Conservation (phyloP, 2,888 invertebrate species). For the Cephus nigrinus region DNA sequence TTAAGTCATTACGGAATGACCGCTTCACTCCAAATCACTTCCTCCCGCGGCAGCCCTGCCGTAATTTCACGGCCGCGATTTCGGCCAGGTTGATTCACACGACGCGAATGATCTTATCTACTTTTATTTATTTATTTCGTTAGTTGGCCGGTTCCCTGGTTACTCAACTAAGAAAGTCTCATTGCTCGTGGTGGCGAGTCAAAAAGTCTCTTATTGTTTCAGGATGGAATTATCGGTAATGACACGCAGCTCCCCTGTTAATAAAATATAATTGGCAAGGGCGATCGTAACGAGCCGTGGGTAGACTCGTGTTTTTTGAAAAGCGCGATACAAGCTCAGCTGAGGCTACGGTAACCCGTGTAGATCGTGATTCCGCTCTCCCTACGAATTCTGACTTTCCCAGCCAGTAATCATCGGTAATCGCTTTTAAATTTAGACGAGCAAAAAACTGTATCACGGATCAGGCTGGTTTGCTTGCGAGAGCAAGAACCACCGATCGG, state of each 20-base stretch:
- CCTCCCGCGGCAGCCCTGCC: constrained; percentile 24
- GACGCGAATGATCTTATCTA: neutral
- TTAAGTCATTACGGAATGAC: constrained; percentile 51
- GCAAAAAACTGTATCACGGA: constrained; percentile 26
- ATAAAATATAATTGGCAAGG: neutral
- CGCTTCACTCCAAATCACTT: constrained; percentile 29
- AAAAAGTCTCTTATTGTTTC: neutral
- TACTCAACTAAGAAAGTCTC: neutral
- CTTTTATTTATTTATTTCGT: neutral
- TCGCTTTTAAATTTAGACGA: constrained; percentile 5
- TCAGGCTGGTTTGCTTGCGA: neutral
- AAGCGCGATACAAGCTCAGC: neutral
- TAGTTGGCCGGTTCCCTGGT: neutral
- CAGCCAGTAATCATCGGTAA: constrained; percentile 4
- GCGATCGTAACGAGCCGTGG: neutral
- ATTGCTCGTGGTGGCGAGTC: neutral
- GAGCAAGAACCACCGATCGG: neutral
- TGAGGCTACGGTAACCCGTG: neutral
- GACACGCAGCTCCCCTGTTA: neutral
- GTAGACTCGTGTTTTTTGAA: neutral
- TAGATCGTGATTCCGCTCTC: neutral
- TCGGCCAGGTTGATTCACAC: constrained; percentile 19
- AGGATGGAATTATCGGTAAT: neutral
- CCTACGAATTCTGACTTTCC: neutral
- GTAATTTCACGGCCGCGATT: constrained; percentile 28